Evolutionary conservation across 2,888 invertebrate species (phyloP).

Genomic region (Drosophila prolongata): DNA sequence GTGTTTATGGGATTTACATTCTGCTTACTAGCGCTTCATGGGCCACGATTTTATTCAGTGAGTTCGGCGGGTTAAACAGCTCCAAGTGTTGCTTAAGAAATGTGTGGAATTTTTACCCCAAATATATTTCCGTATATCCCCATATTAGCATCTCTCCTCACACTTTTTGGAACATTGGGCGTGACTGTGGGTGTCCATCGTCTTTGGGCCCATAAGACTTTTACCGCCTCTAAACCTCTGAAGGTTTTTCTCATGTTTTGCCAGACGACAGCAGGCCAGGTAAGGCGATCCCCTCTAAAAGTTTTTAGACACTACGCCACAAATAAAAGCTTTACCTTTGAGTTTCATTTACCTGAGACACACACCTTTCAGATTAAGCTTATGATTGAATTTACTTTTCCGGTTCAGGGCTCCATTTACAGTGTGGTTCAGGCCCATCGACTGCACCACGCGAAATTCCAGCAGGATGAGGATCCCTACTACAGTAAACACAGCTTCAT

Average conservation of each 20-base stretch:
- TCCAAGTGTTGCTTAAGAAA: conserved; percentile 6
- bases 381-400: not conserved
- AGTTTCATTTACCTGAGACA: conserved; percentile 45
- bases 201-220: conserved; percentile 95
- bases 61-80: conserved; percentile 81
- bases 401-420: conserved; percentile 90
- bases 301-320: conserved; percentile 4
- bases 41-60: conserved; percentile 88
- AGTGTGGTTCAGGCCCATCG: conserved; percentile 93
- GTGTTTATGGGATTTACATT: conserved; percentile 88
- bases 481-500: conserved; percentile 92
- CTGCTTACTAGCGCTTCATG: conserved; percentile 87
- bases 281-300: conserved; percentile 84
- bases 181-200: conserved; percentile 96
- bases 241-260: conserved; percentile 91
- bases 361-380: conserved; percentile 26
- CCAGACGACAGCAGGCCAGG: conserved; percentile 95
- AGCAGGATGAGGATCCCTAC: conserved; percentile 92
- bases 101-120: not conserved
- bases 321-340: not conserved
- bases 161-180: conserved; percentile 89
- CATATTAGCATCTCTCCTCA: conserved; percentile 87
- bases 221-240: conserved; percentile 90
- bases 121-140: conserved; percentile 83
- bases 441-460: conserved; percentile 91